Evolutionary conservation across 1,140 invertebrate species (phyloP).

Genomic region (Micrasema longulum): DNA sequence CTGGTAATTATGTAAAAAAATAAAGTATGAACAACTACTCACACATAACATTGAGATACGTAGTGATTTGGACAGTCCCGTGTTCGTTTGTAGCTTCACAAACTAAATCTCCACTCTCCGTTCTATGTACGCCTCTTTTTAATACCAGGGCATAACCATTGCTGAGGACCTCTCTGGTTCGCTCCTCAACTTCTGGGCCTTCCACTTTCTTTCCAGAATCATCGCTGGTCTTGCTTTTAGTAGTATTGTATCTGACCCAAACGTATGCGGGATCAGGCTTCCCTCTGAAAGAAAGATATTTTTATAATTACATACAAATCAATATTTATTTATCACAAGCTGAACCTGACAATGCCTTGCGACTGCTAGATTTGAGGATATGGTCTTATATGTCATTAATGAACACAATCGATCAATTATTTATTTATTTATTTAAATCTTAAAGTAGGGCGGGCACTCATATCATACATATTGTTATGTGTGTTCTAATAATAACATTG

Average conservation of each 20-base stretch:
- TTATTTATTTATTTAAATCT: too few relatives aligned
- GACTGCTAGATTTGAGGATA: too few relatives aligned
- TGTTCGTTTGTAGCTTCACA: slow-evolving; percentile 84
- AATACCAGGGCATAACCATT: slow-evolving; percentile 70
- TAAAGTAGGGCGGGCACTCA: too few relatives aligned
- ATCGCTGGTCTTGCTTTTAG: slow-evolving; percentile 16
- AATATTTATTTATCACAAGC: too few relatives aligned
- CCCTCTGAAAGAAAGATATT: slow-evolving; percentile 44
- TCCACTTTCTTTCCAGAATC: slow-evolving; percentile 1
- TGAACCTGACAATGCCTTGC: too few relatives aligned
- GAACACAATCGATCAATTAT: too few relatives aligned
- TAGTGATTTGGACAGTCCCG: slow-evolving; percentile 73
- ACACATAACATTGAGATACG: slow-evolving; percentile 85
- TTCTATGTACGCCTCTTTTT: slow-evolving; percentile 70
- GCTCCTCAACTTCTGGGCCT: not conserved
- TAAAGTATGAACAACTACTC: slow-evolving; percentile 63
- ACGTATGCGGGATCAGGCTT: slow-evolving; percentile 47
- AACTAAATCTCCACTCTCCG: slow-evolving; percentile 77
- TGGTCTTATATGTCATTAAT: too few relatives aligned
- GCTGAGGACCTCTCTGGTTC: slow-evolving; percentile 60
- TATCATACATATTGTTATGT: too few relatives aligned
- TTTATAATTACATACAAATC: too few relatives aligned
- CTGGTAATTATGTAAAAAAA: not conserved
- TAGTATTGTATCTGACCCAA: slow-evolving; percentile 39
- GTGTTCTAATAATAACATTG: too few relatives aligned